Conservation (phyloP, 1,140 invertebrate species). For the Lucilia cuprina region DNA sequence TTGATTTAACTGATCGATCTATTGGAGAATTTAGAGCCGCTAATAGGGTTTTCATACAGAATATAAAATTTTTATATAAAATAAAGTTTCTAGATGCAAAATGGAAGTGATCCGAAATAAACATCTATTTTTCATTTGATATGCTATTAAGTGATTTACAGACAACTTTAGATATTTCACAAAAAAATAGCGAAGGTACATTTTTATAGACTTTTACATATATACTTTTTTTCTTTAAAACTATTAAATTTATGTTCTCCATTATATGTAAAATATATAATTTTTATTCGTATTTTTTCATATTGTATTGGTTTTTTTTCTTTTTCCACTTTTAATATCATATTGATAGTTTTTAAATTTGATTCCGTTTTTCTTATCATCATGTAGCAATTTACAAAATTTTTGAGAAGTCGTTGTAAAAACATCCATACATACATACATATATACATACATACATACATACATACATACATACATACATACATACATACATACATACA, state of each 20-base stretch:
- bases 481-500: neutral
- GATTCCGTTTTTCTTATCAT: slow-evolving; percentile 31
- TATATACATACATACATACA: neutral
- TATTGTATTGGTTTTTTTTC: neutral
- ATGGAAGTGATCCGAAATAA: no score
- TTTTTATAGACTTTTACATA: no score
- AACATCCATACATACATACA: neutral
- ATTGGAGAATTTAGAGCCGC: no score
- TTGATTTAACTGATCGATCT: no score
- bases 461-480: neutral
- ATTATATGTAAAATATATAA: neutral
- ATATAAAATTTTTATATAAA: no score
- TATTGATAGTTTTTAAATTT: slow-evolving; percentile 35
- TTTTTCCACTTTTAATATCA: neutral
- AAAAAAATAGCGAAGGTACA: no score
- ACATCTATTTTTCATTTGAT: no score
- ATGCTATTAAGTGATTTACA: no score
- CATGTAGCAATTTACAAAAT: slow-evolving; percentile 8
- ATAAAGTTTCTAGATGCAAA: no score
- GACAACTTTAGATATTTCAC: no score
- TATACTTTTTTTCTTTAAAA: no score
- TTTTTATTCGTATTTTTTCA: neutral
- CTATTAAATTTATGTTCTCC: neutral
- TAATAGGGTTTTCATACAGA: no score
- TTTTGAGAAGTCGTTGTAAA: neutral